Conservation (phyloP, 2,113 vertebrate species). For the Girardinichthys multiradiatus region DNA sequence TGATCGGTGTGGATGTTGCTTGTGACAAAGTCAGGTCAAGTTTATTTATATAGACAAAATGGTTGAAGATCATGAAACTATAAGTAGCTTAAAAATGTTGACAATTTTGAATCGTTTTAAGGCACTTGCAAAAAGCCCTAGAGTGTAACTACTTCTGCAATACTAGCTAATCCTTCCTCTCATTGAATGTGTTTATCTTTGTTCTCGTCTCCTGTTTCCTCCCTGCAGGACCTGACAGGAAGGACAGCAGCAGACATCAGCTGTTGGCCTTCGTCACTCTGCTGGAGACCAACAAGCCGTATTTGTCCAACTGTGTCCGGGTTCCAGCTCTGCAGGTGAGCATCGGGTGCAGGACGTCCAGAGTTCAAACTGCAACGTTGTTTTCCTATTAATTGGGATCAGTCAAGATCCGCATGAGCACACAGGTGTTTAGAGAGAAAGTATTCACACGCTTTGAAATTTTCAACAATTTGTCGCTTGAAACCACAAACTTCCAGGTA, state of each 20-base stretch:
- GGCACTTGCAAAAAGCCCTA: no score
- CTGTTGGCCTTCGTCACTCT: constrained; percentile 90
- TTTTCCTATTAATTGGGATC: background rate
- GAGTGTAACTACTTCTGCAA: background rate
- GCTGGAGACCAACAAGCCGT: constrained; percentile 92
- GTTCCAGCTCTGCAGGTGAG: constrained; percentile 87
- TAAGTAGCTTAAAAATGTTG: no score
- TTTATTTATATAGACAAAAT: no score
- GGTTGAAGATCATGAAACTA: no score
- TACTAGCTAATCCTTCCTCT: background rate
- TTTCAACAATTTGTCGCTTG: no score
- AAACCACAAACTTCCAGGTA: background rate
- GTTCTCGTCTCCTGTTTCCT: constrained; percentile 2
- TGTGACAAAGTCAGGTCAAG: no score
- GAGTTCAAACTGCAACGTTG: background rate
- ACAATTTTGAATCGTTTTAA: no score
- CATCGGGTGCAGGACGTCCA: constrained; percentile 8
- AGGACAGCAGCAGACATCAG: constrained; percentile 84
- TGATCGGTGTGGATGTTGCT: no score
- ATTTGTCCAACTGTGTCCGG: constrained; percentile 88
- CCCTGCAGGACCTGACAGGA: constrained; percentile 59
- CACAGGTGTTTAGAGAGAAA: no score
- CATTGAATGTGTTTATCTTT: background rate
- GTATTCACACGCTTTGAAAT: no score
- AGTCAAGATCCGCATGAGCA: no score